Conservation (phyloP, 2,113 vertebrate genomes). For the Nematolebias whitei region DNA sequence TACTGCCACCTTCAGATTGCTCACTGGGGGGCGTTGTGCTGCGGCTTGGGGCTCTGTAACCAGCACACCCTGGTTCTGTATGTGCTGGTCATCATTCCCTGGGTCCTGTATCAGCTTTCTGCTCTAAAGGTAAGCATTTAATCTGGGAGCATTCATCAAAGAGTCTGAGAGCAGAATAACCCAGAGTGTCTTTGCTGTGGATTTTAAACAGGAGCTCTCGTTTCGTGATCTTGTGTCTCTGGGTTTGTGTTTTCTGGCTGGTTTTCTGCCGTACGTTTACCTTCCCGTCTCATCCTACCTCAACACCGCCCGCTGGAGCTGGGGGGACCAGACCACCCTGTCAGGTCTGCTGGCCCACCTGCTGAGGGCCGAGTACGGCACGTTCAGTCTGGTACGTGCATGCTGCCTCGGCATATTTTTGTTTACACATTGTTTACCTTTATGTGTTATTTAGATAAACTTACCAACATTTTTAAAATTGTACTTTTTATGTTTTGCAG, state of each 20-base stretch:
- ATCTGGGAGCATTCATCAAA: too few species aligned
- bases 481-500: constrained; percentile 73
- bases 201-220: constrained; percentile 86
- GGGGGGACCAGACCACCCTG: constrained; percentile 96
- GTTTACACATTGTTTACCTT: not conserved
- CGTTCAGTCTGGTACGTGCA: constrained; percentile 89
- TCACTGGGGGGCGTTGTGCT: constrained; percentile 89
- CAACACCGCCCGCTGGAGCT: constrained; percentile 92
- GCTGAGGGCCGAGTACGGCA: constrained; percentile 96
- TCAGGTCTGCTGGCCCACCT: constrained; percentile 92
- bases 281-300: constrained; percentile 90
- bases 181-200: not conserved
- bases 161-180: too few species aligned
- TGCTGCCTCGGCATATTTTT: not conserved
- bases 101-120: constrained; percentile 85
- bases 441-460: not conserved
- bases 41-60: constrained; percentile 94
- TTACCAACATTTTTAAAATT: not conserved
- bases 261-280: constrained; percentile 92
- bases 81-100: constrained; percentile 83
- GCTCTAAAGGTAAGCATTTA: constrained; percentile 80
- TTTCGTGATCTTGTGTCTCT: constrained; percentile 75
- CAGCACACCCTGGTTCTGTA: constrained; percentile 94
- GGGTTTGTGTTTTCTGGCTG: constrained; percentile 83
- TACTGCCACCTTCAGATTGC: constrained; percentile 78